Percentiles rank a stretch among this genome's conserved stretches.
Evolutionary conservation across 2,113 vertebrate species (phyloP).

Genomic region (Antechinus flavipes): DNA sequence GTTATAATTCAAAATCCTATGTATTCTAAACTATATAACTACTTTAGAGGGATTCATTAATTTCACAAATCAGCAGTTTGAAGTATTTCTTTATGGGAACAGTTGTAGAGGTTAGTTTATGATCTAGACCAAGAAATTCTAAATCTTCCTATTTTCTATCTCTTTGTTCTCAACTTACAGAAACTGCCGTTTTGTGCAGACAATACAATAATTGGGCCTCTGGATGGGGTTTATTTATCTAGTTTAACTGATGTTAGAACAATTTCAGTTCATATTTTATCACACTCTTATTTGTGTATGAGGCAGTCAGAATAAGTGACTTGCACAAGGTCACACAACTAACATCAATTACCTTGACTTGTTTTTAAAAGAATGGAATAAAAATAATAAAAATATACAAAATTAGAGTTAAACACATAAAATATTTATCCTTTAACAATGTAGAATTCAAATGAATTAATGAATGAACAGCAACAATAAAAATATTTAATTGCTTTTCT

Average conservation of each 20-base stretch:
- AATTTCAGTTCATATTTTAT: background rate
- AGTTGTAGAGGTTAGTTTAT: background rate
- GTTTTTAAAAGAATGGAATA: background rate
- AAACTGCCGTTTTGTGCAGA: background rate
- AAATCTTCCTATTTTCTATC: background rate
- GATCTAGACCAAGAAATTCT: background rate
- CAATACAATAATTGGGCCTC: background rate
- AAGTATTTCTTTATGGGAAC: background rate
- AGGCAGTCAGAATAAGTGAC: background rate
- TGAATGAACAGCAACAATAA: background rate
- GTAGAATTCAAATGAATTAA: background rate
- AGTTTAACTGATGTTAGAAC: background rate
- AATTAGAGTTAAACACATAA: background rate
- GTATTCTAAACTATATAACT: background rate
- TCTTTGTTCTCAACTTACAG: background rate
- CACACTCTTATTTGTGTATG: background rate
- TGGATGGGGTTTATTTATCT: background rate
- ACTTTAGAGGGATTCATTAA: background rate
- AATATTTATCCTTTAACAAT: background rate
- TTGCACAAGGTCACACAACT: background rate
- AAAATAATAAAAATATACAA: background rate
- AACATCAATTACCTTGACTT: background rate
- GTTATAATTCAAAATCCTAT: background rate
- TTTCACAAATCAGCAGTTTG: background rate
- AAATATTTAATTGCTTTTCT: background rate